Percentiles rank a stretch among this genome's conserved stretches.
phyloP scores from a whole-genome alignment of 2,113 vertebrate species.

The Lophotis ruficrista region DNA sequence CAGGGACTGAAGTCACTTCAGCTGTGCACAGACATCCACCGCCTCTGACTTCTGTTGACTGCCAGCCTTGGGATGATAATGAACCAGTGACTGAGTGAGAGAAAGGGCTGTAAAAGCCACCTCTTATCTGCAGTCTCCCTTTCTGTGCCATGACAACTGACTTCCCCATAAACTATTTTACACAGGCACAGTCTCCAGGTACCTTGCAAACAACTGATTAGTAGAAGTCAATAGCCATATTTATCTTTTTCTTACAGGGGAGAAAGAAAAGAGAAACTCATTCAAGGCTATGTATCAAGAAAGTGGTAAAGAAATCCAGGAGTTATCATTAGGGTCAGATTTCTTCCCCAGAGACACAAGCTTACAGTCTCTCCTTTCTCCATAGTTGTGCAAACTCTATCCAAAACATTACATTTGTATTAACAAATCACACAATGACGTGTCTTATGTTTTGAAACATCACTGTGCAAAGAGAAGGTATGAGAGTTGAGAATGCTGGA shows the following conservation, averaged over 20 bases:
- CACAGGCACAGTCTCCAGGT: background rate
- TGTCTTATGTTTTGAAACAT: background rate
- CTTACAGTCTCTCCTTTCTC: background rate
- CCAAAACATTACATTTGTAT: background rate
- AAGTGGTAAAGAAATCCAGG: background rate
- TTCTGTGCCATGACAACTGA: background rate
- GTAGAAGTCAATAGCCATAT: background rate
- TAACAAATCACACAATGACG: background rate
- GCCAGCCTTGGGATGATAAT: background rate
- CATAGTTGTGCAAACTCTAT: background rate
- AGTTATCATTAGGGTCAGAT: background rate
- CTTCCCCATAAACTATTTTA: background rate
- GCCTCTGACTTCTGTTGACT: background rate
- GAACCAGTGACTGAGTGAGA: background rate
- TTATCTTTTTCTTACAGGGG: background rate
- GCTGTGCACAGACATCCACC: background rate
- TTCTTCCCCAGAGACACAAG: background rate
- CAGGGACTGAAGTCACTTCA: background rate
- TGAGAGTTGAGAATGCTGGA: background rate
- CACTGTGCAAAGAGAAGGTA: background rate
- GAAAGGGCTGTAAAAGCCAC: background rate
- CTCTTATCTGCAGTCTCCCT: background rate
- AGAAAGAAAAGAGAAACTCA: background rate
- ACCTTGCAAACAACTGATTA: background rate
- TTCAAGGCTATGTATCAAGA: background rate